These are phyloP conservation scores for Phyllotis vaccarum DNA, from an alignment of 2,797 vertebrate genomes.

Conservation along the genomic window DNA sequence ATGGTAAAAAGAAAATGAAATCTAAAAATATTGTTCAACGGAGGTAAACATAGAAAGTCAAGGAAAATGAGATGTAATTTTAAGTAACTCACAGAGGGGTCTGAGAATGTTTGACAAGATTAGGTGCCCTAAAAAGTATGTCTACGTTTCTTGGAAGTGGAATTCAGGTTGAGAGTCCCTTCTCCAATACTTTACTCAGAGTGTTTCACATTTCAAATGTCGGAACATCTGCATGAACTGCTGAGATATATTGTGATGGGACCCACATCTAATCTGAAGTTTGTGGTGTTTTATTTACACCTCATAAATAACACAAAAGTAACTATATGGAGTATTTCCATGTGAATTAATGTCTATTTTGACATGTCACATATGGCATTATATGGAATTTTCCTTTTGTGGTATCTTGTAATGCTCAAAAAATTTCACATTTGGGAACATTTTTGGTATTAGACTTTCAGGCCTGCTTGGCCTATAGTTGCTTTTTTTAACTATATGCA, in stretches of 20 bases:
- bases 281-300: neutral
- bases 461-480: neutral
- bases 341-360: neutral
- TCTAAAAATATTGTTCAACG: neutral
- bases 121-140: neutral
- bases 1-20: neutral
- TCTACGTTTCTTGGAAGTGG: neutral
- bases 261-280: neutral
- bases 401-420: neutral
- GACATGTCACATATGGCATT: neutral
- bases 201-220: neutral
- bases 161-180: neutral
- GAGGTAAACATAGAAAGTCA: neutral
- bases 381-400: neutral
- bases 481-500: neutral
- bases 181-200: neutral
- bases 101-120: neutral
- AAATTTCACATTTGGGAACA: neutral
- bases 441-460: neutral
- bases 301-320: neutral
- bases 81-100: neutral
- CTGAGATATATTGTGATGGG: neutral
- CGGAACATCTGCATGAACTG: neutral
- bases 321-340: neutral
- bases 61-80: neutral